Evolutionary conservation across 2,113 vertebrate species (phyloP), one percentile per base, ranked within the genome.

Genomic region (Cynopterus brachyotis): DNA sequence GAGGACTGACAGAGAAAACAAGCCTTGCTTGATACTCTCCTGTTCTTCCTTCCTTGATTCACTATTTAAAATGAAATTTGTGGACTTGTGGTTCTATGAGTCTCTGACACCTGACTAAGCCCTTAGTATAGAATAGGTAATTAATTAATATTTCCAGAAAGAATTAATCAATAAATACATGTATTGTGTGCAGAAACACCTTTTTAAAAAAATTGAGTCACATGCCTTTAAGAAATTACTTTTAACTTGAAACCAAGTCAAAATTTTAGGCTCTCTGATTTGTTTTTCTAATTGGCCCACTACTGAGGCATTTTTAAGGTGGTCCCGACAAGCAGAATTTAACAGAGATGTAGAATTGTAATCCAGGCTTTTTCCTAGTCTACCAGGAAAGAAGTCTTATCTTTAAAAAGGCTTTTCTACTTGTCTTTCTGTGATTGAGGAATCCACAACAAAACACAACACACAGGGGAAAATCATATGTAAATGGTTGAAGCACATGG

Each of bases 151-250:
- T 12, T 70, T 72, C 3, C 88, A 57, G 66, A 92, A 84, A 50
- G 30, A 95, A 69, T 79, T 13, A 57, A 42, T 42, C 45, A 62
- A 24, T 45, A 37, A 72, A 47, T 88, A 62, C 20, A 70, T 57
- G 32, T 28, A 57, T 20, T 89, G 22, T 42, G 17, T 35, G 9
- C 10, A 90, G 50, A 97, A 81, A 89, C 28, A 75, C 37, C 50
- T 30, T 92, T 85, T 94, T 55, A 72, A 94, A 97, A 89, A 83
- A 95, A 96, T 69, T 78, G 50, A 67, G 53, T 94, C 57, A 62
- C 94, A 83, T 95, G 75, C 64, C 60, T 82, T 87, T 69, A 59
- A 69, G 57, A 92, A 45, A 40, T 76, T 81, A 79, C 35, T 94
- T 79, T 96, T 30, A 73, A 73, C 32, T 88, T 95, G 80, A 89